Evolutionary conservation across 2,797 vertebrate genomes (phyloP).

Genomic region (Artibeus jamaicensis): DNA sequence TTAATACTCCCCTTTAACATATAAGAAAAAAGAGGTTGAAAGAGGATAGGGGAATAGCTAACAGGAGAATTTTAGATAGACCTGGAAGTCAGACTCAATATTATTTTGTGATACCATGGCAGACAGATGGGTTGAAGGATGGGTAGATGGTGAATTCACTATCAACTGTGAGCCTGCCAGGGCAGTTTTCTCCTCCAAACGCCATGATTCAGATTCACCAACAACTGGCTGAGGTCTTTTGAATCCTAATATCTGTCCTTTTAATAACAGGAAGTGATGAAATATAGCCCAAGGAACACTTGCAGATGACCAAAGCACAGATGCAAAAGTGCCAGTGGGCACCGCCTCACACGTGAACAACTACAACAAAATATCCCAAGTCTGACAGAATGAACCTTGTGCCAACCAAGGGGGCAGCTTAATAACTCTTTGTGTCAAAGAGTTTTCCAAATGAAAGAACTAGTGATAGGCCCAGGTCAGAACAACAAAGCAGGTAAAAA

Average conservation of each 20-base stretch:
- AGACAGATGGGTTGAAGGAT: background rate
- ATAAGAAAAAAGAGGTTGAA: background rate
- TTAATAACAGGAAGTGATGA: background rate
- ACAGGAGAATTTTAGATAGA: background rate
- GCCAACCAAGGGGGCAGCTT: background rate
- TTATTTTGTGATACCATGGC: background rate
- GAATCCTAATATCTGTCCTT: background rate
- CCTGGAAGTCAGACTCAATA: background rate
- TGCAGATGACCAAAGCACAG: background rate
- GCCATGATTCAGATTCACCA: background rate
- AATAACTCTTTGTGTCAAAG: slow-evolving; percentile 18
- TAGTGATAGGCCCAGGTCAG: background rate
- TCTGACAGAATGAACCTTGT: background rate
- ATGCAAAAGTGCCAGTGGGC: background rate
- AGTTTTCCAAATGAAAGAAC: slow-evolving; percentile 47
- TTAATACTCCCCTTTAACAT: background rate
- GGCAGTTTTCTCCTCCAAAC: background rate
- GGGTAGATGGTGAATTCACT: background rate
- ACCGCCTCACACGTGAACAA: background rate
- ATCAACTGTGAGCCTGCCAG: background rate
- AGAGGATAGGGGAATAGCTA: background rate
- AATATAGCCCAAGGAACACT: background rate
- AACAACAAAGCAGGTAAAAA: slow-evolving; percentile 34
- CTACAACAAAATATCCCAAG: background rate
- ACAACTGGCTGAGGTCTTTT: background rate